Evolutionary conservation across 2,888 invertebrate genomes (phyloP).

Genomic region (Alloscopus bannaensis): DNA sequence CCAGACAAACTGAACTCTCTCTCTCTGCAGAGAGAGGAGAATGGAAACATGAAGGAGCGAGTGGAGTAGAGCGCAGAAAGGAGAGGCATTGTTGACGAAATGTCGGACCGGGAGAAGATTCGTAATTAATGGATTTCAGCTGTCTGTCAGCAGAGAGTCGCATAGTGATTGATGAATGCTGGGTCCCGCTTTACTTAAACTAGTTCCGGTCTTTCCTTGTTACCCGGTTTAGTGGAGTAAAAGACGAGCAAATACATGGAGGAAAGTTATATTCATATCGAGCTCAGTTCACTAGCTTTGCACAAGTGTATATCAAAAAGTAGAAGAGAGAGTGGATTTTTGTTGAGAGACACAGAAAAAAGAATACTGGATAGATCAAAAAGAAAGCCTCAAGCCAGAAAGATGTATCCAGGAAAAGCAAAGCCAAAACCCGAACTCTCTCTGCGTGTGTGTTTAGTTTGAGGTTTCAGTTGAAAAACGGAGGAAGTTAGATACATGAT

Average conservation of each 20-base stretch:
- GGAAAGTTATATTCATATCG: not conserved
- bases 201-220: slow-evolving; percentile 71
- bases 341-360: too few relatives aligned
- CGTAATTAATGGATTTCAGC: slow-evolving; percentile 73
- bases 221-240: slow-evolving; percentile 49
- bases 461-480: slow-evolving; percentile 32
- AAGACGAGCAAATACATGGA: not conserved
- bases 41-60: too few relatives aligned
- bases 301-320: not conserved
- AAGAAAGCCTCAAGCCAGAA: slow-evolving; percentile 40
- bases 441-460: slow-evolving; percentile 24
- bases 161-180: slow-evolving; percentile 72
- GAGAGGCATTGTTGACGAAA: slow-evolving; percentile 72
- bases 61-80: slow-evolving; percentile 14
- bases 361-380: slow-evolving; percentile 42
- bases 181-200: slow-evolving; percentile 70
- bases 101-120: slow-evolving; percentile 72
- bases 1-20: too few relatives aligned
- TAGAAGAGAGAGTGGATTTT: slow-evolving; percentile 32
- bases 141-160: slow-evolving; percentile 73
- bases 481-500: slow-evolving; percentile 50
- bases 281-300: too few relatives aligned
- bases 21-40: too few relatives aligned
- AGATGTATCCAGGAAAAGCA: slow-evolving; percentile 49
- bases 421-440: slow-evolving; percentile 30